Evolutionary conservation across 2,888 invertebrate genomes (phyloP).

Genomic region (Phalera bucephala): DNA sequence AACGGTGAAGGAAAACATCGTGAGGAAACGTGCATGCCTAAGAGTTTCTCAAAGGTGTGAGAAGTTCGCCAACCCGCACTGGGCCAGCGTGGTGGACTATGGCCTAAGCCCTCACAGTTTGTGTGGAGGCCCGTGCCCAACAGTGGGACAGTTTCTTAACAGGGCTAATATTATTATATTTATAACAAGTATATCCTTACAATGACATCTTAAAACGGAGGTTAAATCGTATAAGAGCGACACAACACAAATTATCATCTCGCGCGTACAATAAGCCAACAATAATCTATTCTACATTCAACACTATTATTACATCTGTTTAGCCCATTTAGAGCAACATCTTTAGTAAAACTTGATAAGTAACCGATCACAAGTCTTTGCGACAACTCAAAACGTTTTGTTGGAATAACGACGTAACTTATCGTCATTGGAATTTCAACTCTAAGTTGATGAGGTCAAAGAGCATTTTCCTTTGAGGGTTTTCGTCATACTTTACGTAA

Average conservation of each 20-base stretch:
- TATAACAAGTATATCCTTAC: no score
- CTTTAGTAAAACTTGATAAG: background rate
- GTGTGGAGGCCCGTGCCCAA: no score
- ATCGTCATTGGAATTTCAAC: slow-evolving; percentile 7
- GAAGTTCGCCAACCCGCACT: no score
- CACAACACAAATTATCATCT: slow-evolving; percentile 1
- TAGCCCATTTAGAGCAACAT: background rate
- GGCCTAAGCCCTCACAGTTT: no score
- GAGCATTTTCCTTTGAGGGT: slow-evolving; percentile 2
- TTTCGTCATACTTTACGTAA: slow-evolving; percentile 4
- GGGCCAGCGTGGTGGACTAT: no score
- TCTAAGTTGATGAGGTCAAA: rapidly evolving
- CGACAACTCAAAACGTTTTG: background rate
- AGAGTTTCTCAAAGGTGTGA: no score
- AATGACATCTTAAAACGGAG: no score
- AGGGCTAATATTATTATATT: no score
- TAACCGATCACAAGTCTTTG: slow-evolving; percentile 1
- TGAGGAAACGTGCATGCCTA: no score
- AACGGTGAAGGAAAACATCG: no score
- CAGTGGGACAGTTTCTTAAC: no score
- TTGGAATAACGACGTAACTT: background rate
- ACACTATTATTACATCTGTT: slow-evolving; percentile 1
- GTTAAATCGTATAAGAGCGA: no score
- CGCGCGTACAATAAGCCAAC: background rate
- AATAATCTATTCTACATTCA: slow-evolving; percentile 1